Base-by-base conservation (phyloP, 2,113 vertebrate genomes). In the Lanius ludovicianus region DNA sequence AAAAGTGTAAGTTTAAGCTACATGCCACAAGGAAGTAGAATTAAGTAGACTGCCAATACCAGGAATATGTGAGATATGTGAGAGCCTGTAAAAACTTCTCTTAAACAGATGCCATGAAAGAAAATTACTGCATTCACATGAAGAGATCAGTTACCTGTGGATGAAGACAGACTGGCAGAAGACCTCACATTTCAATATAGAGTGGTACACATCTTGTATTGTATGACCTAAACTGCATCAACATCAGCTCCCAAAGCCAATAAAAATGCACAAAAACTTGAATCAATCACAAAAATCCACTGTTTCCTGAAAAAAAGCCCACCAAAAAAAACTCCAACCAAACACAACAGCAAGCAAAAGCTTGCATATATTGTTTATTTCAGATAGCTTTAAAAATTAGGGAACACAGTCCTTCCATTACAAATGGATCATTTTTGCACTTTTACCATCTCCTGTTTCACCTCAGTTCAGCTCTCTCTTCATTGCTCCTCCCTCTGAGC, bases 1-100 rank as follows among this genome's bases (percentile, higher is more conserved):
- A 97, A 63, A 96, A 92, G 81, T 44, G 2, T 19, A 46, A 28
- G 17, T 83, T 95, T 88, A 96, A 84, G 22, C 20, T 33, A 93
- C 7, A n/a, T 33, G 22, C 27, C 77, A 7, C 22, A 86, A 71
- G 12, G 23, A 62, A 59, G 18, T 11, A 17, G 13, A 89, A 65
- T 64, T 42, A 63, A 69, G 30, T 3, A 76, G 46, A 85, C 13
- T 83, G 50, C 7, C 59, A 87, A 28, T 20, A 79, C 24, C n/a
- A 79, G 31, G 28, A 84, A 56, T 47, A 62, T 8, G 11, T 44
- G 44, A 89, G 39, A 39, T 41, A 31, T 3, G 8, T 46, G n/a
- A 77, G 1, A 68, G 37, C 18, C 55, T 63, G 42, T 42, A 73
- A 76, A 71, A 80, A 47, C 41, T 17, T 56, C 15, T 73, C 50